A percentile compares a stretch with the other conserved stretches of the same genome.
Conservation (phyloP, 2,888 invertebrate genomes). For the Dynastes hyllus region DNA sequence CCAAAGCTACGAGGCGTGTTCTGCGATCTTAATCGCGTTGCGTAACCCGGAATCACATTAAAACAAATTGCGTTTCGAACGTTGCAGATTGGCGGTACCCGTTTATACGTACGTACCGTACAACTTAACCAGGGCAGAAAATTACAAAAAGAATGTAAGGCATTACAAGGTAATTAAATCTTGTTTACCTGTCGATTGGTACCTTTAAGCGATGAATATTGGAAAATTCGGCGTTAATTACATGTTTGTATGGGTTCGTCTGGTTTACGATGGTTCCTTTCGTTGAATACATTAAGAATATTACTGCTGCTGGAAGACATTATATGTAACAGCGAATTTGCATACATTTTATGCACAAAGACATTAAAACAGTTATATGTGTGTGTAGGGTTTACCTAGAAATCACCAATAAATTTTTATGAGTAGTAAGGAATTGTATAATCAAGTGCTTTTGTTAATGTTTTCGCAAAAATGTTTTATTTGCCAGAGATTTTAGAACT, state of each 20-base stretch:
- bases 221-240: conserved; percentile 34
- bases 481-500: no score
- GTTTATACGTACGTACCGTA: background rate
- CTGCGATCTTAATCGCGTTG: conserved; percentile 36
- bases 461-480: no score
- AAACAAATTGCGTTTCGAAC: conserved; percentile 40
- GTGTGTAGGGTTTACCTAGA: no score
- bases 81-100: background rate
- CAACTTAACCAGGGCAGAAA: background rate
- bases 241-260: conserved; percentile 6
- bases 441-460: no score
- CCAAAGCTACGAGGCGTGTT: background rate
- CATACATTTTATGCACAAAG: no score
- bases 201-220: background rate
- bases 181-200: conserved; percentile 6
- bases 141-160: background rate
- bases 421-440: no score
- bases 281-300: conserved; percentile 47
- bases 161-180: background rate
- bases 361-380: no score
- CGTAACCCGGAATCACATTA: conserved; percentile 43
- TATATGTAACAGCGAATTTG: no score
- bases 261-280: conserved; percentile 39
- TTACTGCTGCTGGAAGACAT: background rate
- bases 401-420: no score